These are phyloP conservation scores for Uromys caudimaculatus DNA, from an alignment of 2,797 vertebrate genomes.

Conservation along the genomic window DNA sequence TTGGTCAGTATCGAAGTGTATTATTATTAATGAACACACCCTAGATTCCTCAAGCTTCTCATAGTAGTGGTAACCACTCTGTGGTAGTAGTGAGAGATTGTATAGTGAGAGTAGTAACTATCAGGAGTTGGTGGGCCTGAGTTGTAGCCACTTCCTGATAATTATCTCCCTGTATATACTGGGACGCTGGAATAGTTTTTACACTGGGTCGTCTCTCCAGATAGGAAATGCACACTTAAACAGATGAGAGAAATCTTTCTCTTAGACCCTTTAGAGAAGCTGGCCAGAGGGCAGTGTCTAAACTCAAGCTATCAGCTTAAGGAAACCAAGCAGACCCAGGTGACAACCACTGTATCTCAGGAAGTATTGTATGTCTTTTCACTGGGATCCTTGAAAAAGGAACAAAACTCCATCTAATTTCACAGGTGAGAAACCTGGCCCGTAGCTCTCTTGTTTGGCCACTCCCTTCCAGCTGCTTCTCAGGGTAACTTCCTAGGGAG, in stretches of 20 bases:
- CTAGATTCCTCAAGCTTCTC: neutral
- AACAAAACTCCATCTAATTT: neutral
- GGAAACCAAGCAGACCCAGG: neutral
- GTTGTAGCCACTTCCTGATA: neutral
- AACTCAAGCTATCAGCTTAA: neutral
- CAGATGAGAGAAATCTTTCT: constrained; percentile 60
- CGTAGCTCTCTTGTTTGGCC: neutral
- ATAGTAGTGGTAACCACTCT: neutral
- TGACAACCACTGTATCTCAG: neutral
- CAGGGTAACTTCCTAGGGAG: neutral
- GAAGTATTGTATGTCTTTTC: neutral
- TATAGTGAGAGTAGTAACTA: neutral
- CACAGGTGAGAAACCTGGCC: neutral
- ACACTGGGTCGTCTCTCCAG: neutral
- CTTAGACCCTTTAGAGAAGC: neutral
- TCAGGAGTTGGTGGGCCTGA: neutral
- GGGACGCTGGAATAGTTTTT: neutral
- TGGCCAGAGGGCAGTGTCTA: neutral
- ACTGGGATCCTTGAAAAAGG: neutral
- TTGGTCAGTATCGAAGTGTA: neutral
- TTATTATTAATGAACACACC: neutral
- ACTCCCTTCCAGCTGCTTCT: neutral
- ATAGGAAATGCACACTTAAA: constrained; percentile 57
- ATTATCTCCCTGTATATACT: constrained; percentile 45
- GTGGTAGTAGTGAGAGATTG: no score